A percentile compares a stretch with the other conserved stretches of the same genome.
phyloP scores from a whole-genome alignment of 2,888 invertebrate genomes.

The Hemicrepidius hirtus region DNA sequence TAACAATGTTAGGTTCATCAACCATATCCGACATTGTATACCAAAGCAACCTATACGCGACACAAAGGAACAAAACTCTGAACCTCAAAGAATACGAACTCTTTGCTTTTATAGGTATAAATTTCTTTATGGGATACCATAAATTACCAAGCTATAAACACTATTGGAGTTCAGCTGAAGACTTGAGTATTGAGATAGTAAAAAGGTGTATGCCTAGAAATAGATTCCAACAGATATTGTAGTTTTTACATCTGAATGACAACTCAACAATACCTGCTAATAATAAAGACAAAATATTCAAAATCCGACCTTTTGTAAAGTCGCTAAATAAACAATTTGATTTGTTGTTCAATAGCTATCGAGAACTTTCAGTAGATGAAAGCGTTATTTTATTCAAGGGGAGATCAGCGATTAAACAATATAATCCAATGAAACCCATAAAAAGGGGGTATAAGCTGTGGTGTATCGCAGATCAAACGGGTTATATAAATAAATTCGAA shows the following conservation, averaged over 20 bases:
- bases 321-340: slow-evolving; percentile 29
- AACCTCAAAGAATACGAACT: background rate
- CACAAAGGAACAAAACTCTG: background rate
- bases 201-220: slow-evolving; percentile 33
- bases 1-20: background rate
- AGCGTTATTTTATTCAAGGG: slow-evolving; percentile 42
- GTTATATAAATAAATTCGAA: slow-evolving; percentile 43
- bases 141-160: slow-evolving; percentile 32
- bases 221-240: slow-evolving; percentile 39
- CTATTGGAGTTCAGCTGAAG: slow-evolving; percentile 33
- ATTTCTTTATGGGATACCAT: slow-evolving; percentile 47
- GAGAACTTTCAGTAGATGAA: slow-evolving; percentile 41
- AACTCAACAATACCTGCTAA: slow-evolving; percentile 16
- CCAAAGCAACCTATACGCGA: too few species aligned
- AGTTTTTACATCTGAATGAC: slow-evolving; percentile 41
- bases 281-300: slow-evolving; percentile 42
- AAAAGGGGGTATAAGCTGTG: background rate
- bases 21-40: background rate
- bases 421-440: slow-evolving; percentile 46
- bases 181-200: slow-evolving; percentile 30
- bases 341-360: slow-evolving; percentile 22
- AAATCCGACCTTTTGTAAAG: slow-evolving; percentile 39
- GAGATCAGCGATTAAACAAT: slow-evolving; percentile 38
- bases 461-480: slow-evolving; percentile 40
- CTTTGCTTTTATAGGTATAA: slow-evolving; percentile 28